Base-by-base conservation (phyloP, 2,797 vertebrate genomes). In the Micrastur ruficollis region DNA sequence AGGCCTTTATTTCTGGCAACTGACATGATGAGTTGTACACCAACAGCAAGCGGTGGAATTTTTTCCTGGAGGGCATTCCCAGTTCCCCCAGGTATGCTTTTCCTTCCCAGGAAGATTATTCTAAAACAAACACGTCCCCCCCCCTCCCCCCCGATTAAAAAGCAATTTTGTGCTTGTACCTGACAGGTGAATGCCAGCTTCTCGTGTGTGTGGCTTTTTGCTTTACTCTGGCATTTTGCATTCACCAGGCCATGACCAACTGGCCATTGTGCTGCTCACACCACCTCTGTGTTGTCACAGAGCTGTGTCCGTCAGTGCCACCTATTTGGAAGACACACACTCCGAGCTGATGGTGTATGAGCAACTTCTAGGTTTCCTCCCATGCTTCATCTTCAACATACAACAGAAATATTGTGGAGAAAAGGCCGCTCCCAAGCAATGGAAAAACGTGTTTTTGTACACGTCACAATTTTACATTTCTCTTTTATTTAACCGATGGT, bases 1-100 rank as follows among this genome's bases (percentile, higher is more conserved):
- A 95, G 85, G 53, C 44, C 47, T 95, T 93, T 78, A 81, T 84
- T 96, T 95, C 91, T 93, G 80, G 89, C 65, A 96, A 86, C 8
- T 32, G 47, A 73, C 74, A 63, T 2, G 20, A 81, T 58, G 82
- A 68, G 23, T 56, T 96, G 78, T 50, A 91, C 6, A 27, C 25
- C 75, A 96, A 50, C 56, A 94, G 63, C 38, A 81, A 94, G 65
- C 2, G 11, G 21, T 22, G 50, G 32, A 92, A 47, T 92, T 62
- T 84, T 95, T 89, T 92, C 72, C 76, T 94, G 36, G 42, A 90
- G n/a, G 73, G 58, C 14, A 36, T 81, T 86, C 36, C 31, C 63
- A 92, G 40, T 44, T 91, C 42, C 91, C 79, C 58, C 72, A 97
- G 62, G 29, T 89, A 81, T 55, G n/a, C 34, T 90, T 89, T 86